Conservation (phyloP, 1,140 invertebrate species). For the Druon quercuslanigerum region DNA sequence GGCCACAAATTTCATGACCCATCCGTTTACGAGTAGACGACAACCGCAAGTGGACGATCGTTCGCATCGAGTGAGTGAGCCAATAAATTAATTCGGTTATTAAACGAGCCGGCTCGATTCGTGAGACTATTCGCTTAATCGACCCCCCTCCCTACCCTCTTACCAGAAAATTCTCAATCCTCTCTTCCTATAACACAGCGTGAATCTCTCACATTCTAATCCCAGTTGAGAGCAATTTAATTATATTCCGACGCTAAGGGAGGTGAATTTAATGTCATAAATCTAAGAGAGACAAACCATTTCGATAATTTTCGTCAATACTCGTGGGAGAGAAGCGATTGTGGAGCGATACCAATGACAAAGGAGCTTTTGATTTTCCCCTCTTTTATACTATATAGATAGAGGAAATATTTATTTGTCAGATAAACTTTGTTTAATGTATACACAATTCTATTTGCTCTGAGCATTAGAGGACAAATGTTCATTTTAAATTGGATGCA, state of each 20-base stretch:
- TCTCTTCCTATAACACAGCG: conserved; percentile 20
- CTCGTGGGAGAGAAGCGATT: conserved; percentile 9
- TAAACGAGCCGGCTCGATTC: conserved; percentile 47
- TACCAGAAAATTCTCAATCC: neutral
- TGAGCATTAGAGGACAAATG: neutral
- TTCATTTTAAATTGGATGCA: neutral
- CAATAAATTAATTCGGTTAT: conserved; percentile 64
- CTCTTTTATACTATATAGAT: neutral
- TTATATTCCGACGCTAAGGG: conserved; percentile 34
- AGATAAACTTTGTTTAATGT: neutral
- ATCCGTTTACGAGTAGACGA: neutral
- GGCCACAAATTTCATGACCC: neutral
- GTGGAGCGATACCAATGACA: conserved; percentile 29
- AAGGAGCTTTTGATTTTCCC: conserved; percentile 30
- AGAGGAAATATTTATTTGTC: conserved; percentile 34
- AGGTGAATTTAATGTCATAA: conserved; percentile 19
- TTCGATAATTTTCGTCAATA: conserved; percentile 22
- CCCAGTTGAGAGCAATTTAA: conserved; percentile 52
- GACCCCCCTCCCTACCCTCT: conserved; percentile 5
- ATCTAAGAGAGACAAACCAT: conserved; percentile 11
- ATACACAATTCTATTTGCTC: neutral
- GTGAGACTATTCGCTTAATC: conserved; percentile 61
- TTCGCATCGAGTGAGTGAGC: conserved; percentile 37
- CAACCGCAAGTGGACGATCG: neutral
- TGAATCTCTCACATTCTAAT: conserved; percentile 47